phyloP scores from a whole-genome alignment of 2,797 vertebrate genomes.

The Sebastes hopkinsi region DNA sequence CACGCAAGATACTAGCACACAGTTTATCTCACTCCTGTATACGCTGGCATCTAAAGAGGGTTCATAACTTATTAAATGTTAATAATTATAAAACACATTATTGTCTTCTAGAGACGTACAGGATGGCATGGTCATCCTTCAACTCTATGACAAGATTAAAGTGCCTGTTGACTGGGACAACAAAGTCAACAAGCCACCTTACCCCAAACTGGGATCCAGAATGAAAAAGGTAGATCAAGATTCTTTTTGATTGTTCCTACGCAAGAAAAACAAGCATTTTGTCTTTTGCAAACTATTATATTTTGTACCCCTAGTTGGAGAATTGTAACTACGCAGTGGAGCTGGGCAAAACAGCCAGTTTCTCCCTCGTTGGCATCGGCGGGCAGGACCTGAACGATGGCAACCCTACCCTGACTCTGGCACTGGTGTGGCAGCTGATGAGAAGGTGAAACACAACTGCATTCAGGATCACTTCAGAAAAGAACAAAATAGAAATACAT shows the following conservation, averaged over 20 bases:
- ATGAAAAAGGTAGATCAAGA: conserved; percentile 93
- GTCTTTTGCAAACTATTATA: neutral
- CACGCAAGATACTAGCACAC: neutral
- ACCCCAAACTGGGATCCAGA: conserved; percentile 94
- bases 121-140: conserved; percentile 95
- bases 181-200: conserved; percentile 97
- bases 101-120: conserved; percentile 88
- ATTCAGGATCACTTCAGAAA: neutral
- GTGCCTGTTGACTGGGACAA: conserved; percentile 95
- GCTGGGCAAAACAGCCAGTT: conserved; percentile 91
- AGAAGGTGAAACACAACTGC: conserved; percentile 83
- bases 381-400: conserved; percentile 96
- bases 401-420: conserved; percentile 93
- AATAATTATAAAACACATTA: neutral
- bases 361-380: conserved; percentile 96
- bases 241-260: neutral
- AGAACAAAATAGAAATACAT: neutral
- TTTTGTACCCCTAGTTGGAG: conserved; percentile 86
- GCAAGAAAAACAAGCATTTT: neutral
- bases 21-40: neutral
- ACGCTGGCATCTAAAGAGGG: neutral
- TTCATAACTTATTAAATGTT: neutral
- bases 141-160: conserved; percentile 97
- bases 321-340: conserved; percentile 98
- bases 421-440: conserved; percentile 97